Evolutionary conservation across 2,888 invertebrate genomes (phyloP), one percentile per base, ranked within the genome.

Genomic region (Cartodere bifasciata): DNA sequence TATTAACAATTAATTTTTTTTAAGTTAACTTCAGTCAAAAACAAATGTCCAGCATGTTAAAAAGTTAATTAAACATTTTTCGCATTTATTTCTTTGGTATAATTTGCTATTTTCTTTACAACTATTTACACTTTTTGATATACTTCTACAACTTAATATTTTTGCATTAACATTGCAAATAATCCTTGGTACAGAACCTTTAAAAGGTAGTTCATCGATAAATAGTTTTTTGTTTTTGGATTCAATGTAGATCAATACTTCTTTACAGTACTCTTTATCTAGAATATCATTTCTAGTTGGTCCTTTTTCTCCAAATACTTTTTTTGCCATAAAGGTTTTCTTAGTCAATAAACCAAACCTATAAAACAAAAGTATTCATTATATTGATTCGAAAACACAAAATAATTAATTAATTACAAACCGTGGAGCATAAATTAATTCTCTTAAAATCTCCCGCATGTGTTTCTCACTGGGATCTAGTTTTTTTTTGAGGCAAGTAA

Each of bases 291-390:
- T 68, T 5, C 60, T 54, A 49, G 67, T 65, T 3, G 66, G 66
- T 3, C 56, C 57, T 39, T 50, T 52, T 9, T 53, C 44, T 1
- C 50, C 49, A 11, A 55, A 52, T 3, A 56, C 31, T 2, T 43
- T 49, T 15, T 50, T 44, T 14, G 45, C 40, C 29, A 64, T 53
- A 48, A 83, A 72, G 38, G 77, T 75, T 28, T 66, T 68, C 6
- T 72, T 69, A 7, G 64, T 62, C 65, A 84, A 72, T 27, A 77
- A 55, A 37, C 79, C 64, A 46, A 79, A 81, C n/a, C n/a, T n/a
- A n/a, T n/a, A n/a, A n/a, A n/a, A n/a, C n/a, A n/a, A n/a, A n/a
- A n/a, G 24, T 24, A 11, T 24, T 7, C 6, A 10, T 6, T 24
- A 9, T n/a, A 24, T 6, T 7, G 7, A 9, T 10, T 6, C 24